phyloP scores from a whole-genome alignment of 2,113 vertebrate species.

The Ancistrus triradiatus region DNA sequence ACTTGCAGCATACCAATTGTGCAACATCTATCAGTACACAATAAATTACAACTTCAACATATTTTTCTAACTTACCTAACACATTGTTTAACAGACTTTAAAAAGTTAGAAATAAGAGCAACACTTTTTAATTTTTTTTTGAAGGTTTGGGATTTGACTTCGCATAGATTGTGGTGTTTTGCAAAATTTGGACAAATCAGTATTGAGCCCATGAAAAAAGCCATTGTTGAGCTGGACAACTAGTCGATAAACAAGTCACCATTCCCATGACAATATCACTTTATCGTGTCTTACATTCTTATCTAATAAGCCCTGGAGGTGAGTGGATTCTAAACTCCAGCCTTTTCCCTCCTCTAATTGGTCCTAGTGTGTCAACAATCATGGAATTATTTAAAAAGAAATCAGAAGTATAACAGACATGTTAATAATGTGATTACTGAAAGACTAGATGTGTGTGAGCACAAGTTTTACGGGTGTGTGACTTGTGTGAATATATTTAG shows the following conservation, averaged over 20 bases:
- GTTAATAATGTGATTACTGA: slow-evolving; percentile 1
- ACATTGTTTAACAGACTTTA: too few relatives aligned
- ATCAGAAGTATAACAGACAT: too few relatives aligned
- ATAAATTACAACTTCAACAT: too few relatives aligned
- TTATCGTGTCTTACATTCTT: slow-evolving; percentile 13
- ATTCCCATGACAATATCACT: slow-evolving; percentile 11
- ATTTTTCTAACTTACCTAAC: too few relatives aligned
- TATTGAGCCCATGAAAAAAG: slow-evolving; percentile 5
- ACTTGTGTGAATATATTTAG: slow-evolving; percentile 20
- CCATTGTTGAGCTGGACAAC: slow-evolving; percentile 18
- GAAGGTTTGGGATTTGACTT: too few relatives aligned
- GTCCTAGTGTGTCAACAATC: not conserved
- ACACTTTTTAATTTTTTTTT: too few relatives aligned
- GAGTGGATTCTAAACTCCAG: slow-evolving; percentile 1
- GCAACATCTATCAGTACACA: not conserved
- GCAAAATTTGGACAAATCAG: slow-evolving; percentile 5
- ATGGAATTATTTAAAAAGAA: not conserved
- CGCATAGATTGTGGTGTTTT: too few relatives aligned
- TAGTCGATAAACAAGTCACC: not conserved
- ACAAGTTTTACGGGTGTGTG: slow-evolving; percentile 29
- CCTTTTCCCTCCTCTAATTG: not conserved
- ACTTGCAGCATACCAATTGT: slow-evolving; percentile 1
- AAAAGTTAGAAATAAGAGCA: not conserved
- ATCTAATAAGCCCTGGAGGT: not conserved
- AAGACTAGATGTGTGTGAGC: not conserved